Base-by-base conservation (phyloP, 2,113 vertebrate genomes). In the Acanthochromis polyacanthus region DNA sequence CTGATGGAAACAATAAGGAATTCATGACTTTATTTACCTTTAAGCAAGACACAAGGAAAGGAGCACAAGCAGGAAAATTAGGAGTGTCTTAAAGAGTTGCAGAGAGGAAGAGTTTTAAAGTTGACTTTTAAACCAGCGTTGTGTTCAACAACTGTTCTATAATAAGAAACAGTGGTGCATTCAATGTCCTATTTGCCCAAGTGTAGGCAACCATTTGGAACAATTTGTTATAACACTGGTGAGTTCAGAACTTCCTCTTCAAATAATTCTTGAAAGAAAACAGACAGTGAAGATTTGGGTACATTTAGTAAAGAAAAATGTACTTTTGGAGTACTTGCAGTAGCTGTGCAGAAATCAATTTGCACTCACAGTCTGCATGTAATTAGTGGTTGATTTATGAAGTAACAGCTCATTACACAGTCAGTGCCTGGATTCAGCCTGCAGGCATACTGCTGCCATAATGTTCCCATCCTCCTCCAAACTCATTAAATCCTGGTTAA, bases 381-480 rank as follows among this genome's bases (percentile, higher is more conserved):
- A n/a, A 66, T 83, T 48, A 80, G 57, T 20, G 22, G 9, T 20
- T 67, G 59, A 82, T 80, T 80, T 62, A 81, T 63, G 66, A 69
- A 83, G 77, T 30, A 79, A 67, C 2, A 79, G 67, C 58, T 77
- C 53, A n/a, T 84, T 76, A 48, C 56, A 40, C 57, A 81, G 59
- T 30, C 17, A 5, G 59, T 4, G 16, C 22, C 40, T 63, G 58
- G 25, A 50, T 56, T 70, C 40, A 19, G 53, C 57, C 40, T 70
- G 0, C 22, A 65, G 53, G 32, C 50, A 5, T 2, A 10, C 62
- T 28, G 38, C 75, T n/a, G 48, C 38, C 15, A 4, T 4, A 36
- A 28, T 40, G 66, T 5, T 59, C 53, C 32, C n/a, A 64, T 48
- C 32, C 40, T 71, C 8, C 48, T 10, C 1, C 20, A 22, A 30